Percentiles rank a stretch among this genome's conserved stretches.
These are phyloP conservation scores for Lacerta agilis DNA, from an alignment of 2,797 vertebrate genomes.

Conservation along the genomic window DNA sequence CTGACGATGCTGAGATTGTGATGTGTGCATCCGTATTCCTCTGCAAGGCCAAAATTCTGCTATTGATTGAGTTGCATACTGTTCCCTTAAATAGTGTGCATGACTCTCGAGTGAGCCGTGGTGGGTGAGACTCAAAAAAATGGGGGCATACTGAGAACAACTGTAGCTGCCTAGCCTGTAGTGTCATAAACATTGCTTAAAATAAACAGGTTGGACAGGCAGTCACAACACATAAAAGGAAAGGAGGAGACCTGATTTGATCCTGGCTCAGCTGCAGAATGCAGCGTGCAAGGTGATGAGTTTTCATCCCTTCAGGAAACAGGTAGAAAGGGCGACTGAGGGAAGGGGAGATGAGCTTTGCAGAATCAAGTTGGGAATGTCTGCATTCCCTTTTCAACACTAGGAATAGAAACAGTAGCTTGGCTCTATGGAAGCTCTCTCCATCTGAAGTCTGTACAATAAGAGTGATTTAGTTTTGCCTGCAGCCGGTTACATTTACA, in stretches of 20 bases:
- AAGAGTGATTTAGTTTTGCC: no score
- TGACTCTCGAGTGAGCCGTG: neutral
- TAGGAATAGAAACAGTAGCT: neutral
- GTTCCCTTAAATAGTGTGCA: neutral
- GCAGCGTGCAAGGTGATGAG: neutral
- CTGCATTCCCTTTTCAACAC: neutral
- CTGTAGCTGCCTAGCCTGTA: neutral
- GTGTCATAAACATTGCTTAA: neutral
- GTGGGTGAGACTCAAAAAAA: neutral
- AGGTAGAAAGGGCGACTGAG: neutral
- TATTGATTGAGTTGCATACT: neutral
- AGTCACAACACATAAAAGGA: neutral
- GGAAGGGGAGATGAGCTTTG: neutral
- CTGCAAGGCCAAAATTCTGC: neutral
- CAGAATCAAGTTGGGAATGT: neutral
- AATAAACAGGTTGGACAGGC: slow-evolving; percentile 8
- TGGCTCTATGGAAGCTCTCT: neutral
- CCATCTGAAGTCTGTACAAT: no score
- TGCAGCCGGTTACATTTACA: no score
- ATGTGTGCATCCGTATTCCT: neutral
- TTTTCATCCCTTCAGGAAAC: neutral
- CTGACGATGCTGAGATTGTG: neutral
- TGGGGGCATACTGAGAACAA: neutral
- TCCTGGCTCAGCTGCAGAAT: neutral
- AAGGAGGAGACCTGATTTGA: neutral